Evolutionary conservation across 2,888 invertebrate species (phyloP).

Genomic region (Heteromyza rotundicornis): DNA sequence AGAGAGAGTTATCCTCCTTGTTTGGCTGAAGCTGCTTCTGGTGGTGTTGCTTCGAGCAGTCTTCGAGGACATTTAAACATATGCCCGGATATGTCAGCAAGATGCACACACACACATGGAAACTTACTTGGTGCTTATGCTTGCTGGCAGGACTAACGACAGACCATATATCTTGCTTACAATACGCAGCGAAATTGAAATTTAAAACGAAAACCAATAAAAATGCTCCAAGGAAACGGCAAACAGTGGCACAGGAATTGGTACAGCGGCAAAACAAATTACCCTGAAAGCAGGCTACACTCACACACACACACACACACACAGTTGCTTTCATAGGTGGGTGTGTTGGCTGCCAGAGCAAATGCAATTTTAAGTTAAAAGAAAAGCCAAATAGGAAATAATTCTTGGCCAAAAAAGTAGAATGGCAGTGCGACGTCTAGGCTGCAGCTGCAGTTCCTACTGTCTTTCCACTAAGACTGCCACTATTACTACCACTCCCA

Average conservation of each 20-base stretch:
- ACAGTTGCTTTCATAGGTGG: constrained; percentile 3
- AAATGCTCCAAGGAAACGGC: constrained; percentile 33
- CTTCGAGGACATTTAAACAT: constrained; percentile 22
- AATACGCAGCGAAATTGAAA: constrained; percentile 53
- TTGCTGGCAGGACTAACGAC: background rate
- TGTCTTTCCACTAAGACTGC: background rate
- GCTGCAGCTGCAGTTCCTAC: background rate
- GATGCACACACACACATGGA: background rate
- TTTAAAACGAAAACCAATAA: constrained; percentile 56
- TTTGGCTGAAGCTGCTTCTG: too few species aligned
- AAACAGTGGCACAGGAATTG: too few species aligned
- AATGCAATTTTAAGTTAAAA: constrained; percentile 19
- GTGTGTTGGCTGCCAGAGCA: background rate
- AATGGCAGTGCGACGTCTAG: constrained; percentile 10
- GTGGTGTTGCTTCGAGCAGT: background rate
- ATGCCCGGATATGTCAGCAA: constrained; percentile 23
- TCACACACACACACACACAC: constrained; percentile 26
- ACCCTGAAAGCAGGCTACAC: too few species aligned
- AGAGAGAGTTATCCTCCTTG: too few species aligned
- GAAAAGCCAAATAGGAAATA: constrained; percentile 11
- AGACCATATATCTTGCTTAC: constrained; percentile 30
- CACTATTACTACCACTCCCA: background rate
- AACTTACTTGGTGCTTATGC: background rate
- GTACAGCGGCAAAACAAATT: constrained; percentile 49
- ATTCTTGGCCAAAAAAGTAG: background rate